A percentile compares a stretch with the other conserved stretches of the same genome.
phyloP scores from a whole-genome alignment of 2,113 vertebrate species.

The Scartelaos histophorus region DNA sequence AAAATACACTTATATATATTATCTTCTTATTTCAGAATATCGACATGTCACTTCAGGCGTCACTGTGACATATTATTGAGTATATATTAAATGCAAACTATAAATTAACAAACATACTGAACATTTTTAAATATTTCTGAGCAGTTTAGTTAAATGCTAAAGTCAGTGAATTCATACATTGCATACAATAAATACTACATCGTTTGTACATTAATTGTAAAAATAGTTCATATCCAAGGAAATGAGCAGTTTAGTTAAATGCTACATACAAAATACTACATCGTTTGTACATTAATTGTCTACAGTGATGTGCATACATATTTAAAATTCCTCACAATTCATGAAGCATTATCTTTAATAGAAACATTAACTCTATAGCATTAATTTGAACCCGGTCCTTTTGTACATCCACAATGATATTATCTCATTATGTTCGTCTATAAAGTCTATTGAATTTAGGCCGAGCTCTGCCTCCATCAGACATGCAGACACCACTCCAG shows the following conservation, averaged over 20 bases:
- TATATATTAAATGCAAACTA: background rate
- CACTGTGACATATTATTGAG: background rate
- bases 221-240: no score
- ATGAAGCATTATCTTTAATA: background rate
- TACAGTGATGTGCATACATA: background rate
- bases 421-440: constrained; percentile 6
- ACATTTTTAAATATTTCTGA: no score
- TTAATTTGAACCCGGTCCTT: constrained; percentile 1
- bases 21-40: background rate
- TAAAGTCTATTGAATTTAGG: constrained; percentile 25
- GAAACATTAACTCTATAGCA: constrained; percentile 5
- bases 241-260: no score
- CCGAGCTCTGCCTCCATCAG: constrained; percentile 32
- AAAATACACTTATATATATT: background rate
- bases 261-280: background rate
- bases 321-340: background rate
- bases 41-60: background rate
- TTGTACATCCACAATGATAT: constrained; percentile 3
- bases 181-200: background rate
- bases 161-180: no score
- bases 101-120: no score
- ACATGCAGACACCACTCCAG: constrained; percentile 60
- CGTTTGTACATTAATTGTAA: background rate
- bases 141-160: no score
- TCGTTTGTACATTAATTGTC: background rate